Evolutionary conservation across 2,113 vertebrate genomes (phyloP).

Genomic region (Poecilia latipinna): DNA sequence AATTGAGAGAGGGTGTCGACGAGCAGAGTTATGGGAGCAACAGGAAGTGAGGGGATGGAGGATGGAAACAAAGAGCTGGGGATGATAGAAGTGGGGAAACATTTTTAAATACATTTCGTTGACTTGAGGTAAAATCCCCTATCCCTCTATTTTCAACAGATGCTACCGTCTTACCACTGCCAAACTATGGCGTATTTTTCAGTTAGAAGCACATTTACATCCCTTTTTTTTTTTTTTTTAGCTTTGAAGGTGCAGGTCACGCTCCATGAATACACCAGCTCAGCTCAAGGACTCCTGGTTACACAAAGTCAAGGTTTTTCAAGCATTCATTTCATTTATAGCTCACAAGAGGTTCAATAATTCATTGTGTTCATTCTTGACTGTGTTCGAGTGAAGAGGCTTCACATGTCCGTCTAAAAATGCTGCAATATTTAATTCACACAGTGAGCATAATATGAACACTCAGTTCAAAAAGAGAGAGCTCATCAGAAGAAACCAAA

Average conservation of each 20-base stretch:
- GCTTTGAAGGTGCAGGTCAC: constrained; percentile 23
- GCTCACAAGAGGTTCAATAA: constrained; percentile 46
- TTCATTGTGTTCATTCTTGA: constrained; percentile 1
- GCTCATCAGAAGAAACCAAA: background rate
- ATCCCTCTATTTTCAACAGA: constrained; percentile 33
- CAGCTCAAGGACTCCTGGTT: constrained; percentile 33
- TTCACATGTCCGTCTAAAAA: background rate
- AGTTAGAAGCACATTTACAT: constrained; percentile 29
- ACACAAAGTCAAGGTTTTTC: constrained; percentile 32
- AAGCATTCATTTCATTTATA: constrained; percentile 28
- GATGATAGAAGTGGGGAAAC: background rate
- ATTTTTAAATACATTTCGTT: constrained; percentile 17
- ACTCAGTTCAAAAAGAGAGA: constrained; percentile 15
- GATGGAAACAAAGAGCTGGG: constrained; percentile 6
- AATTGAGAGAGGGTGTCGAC: constrained; percentile 14
- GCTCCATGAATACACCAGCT: constrained; percentile 54
- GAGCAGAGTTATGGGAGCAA: constrained; percentile 26
- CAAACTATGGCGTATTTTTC: constrained; percentile 5
- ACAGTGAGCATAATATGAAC: background rate
- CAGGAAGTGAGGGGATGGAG: constrained; percentile 44
- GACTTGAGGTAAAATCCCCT: constrained; percentile 6
- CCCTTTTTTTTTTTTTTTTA: constrained; percentile 4
- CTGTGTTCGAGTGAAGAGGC: background rate
- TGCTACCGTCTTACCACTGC: constrained; percentile 12
- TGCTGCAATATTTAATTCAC: background rate